These are phyloP conservation scores for Leptobrachium ailaonicum DNA, from an alignment of 2,113 vertebrate species.

Conservation along the genomic window DNA sequence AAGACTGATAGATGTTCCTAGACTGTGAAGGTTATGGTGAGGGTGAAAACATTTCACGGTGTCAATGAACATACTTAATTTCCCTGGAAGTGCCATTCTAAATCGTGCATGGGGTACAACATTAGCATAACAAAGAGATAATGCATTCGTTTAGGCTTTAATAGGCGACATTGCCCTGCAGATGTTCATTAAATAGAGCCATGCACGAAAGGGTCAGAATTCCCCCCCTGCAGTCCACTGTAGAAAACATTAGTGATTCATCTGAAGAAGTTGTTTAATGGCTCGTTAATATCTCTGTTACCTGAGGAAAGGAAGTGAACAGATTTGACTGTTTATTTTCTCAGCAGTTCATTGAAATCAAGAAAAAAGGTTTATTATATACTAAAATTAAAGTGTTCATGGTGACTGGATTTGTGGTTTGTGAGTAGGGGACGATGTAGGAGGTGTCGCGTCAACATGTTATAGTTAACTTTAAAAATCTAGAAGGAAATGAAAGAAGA, in stretches of 20 bases:
- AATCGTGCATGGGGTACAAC: slow-evolving; percentile 64
- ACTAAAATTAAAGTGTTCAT: background rate
- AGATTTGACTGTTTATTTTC: background rate
- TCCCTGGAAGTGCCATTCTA: slow-evolving; percentile 77
- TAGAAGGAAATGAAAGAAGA: too few relatives aligned
- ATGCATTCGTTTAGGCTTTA: slow-evolving; percentile 58
- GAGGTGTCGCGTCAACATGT: background rate
- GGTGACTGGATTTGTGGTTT: background rate
- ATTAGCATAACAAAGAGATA: slow-evolving; percentile 78
- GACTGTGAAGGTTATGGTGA: slow-evolving; percentile 78
- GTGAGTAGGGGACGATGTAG: background rate
- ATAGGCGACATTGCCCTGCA: slow-evolving; percentile 56
- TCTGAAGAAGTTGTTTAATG: slow-evolving; percentile 20
- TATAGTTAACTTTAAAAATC: too few relatives aligned
- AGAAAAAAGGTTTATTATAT: slow-evolving; percentile 6
- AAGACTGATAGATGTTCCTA: slow-evolving; percentile 81
- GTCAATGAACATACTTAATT: slow-evolving; percentile 84
- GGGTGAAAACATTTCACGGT: slow-evolving; percentile 82
- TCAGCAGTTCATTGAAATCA: background rate
- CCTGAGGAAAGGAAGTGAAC: slow-evolving; percentile 3
- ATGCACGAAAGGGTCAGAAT: background rate
- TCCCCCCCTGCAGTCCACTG: background rate
- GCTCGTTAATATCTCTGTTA: slow-evolving; percentile 28
- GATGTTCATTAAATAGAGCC: slow-evolving; percentile 57
- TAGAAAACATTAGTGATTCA: background rate